These are phyloP conservation scores for Climacteris rufus DNA, from an alignment of 2,113 vertebrate genomes.

Conservation along the genomic window DNA sequence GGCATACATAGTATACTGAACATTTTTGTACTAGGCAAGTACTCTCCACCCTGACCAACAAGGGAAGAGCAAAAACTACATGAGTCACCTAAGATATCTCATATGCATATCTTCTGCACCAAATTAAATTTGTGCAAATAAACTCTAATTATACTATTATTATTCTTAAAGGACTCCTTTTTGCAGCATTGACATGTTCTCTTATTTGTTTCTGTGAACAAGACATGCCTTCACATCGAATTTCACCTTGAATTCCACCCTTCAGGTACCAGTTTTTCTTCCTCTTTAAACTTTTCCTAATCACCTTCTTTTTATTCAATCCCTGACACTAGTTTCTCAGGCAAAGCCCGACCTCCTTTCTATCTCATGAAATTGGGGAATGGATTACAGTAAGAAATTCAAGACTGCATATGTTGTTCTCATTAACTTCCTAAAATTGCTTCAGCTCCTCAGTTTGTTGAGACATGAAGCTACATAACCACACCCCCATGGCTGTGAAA, in stretches of 20 bases:
- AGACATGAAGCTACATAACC: neutral
- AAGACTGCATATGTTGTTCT: neutral
- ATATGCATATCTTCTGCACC: neutral
- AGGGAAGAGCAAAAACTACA: neutral
- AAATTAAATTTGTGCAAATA: neutral
- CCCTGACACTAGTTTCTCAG: neutral
- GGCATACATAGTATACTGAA: neutral
- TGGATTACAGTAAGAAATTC: neutral
- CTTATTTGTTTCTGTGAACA: neutral
- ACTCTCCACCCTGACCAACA: neutral
- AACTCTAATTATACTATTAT: neutral
- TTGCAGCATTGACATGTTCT: neutral
- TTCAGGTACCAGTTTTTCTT: neutral
- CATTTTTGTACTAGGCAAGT: neutral
- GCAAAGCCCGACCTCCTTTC: neutral
- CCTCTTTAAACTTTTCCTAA: neutral
- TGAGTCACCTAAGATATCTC: neutral
- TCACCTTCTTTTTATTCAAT: neutral
- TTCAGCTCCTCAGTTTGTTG: neutral
- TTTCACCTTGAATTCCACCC: neutral
- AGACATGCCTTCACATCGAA: accelerated
- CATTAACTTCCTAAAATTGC: neutral
- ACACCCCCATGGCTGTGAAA: neutral
- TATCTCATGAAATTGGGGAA: neutral
- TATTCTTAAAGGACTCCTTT: neutral